Conservation (phyloP, 2,797 vertebrate genomes). For the Limosa lapponica region DNA sequence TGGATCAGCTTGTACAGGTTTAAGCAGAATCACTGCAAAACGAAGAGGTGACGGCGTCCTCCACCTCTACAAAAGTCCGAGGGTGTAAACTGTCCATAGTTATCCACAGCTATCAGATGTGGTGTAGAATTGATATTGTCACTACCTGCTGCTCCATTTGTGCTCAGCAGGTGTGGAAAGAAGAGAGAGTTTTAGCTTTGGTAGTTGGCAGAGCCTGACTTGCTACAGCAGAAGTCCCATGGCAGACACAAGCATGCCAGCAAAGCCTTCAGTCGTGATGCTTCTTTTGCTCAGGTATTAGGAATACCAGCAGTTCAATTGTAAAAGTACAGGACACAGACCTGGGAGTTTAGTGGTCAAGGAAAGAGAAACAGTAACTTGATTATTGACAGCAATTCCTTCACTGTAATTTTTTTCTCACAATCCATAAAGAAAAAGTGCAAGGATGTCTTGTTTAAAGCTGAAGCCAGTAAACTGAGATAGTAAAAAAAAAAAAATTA, state of each 20-base stretch:
- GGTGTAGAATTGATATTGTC: not conserved
- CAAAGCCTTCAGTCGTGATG: not conserved
- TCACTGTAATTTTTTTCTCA: not conserved
- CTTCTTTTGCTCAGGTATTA: not conserved
- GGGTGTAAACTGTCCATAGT: not conserved
- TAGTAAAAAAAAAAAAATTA: not conserved
- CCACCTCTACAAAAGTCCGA: not conserved
- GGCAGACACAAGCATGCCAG: not conserved
- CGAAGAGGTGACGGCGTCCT: not conserved
- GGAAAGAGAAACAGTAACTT: not conserved
- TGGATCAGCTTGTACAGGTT: not conserved
- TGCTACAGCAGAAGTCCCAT: not conserved
- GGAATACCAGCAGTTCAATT: not conserved
- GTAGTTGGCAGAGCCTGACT: not conserved
- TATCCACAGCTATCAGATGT: not conserved
- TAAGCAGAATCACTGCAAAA: not conserved
- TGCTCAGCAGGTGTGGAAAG: not conserved
- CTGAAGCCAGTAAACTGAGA: not conserved
- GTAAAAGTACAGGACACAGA: not conserved
- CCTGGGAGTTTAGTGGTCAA: not conserved
- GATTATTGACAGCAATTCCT: not conserved
- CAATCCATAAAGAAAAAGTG: not conserved
- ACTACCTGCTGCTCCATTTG: not conserved
- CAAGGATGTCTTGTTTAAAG: not conserved
- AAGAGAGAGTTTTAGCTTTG: not conserved